These are phyloP conservation scores for Quadriops clusia DNA, from an alignment of 2,888 invertebrate species.

Conservation along the genomic window DNA sequence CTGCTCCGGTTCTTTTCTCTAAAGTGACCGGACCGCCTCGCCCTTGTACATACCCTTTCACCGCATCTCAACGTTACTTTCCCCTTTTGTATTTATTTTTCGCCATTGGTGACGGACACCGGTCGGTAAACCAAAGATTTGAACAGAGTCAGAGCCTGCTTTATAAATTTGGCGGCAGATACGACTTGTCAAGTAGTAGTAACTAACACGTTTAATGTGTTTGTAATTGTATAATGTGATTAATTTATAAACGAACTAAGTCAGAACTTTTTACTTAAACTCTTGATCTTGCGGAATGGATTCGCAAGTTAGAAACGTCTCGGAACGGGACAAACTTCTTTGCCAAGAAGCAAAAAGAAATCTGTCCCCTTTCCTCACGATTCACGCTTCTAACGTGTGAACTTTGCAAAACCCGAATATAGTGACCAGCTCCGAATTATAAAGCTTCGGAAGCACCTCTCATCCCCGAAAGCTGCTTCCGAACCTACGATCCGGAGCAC, in stretches of 20 bases:
- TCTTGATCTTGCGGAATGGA: slow-evolving; percentile 1
- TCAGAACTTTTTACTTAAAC: slow-evolving; percentile 17
- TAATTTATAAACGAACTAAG: slow-evolving; percentile 22
- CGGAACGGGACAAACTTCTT: too few relatives aligned
- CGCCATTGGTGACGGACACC: slow-evolving; percentile 21
- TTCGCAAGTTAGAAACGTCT: too few relatives aligned
- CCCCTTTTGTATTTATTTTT: slow-evolving; percentile 20
- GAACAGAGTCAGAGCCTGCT: slow-evolving; percentile 24
- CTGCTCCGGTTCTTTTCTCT: too few relatives aligned
- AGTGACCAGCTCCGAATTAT: too few relatives aligned
- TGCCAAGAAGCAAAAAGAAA: too few relatives aligned
- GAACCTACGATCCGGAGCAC: too few relatives aligned
- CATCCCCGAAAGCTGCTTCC: too few relatives aligned
- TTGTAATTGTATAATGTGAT: slow-evolving; percentile 22
- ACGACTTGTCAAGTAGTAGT: slow-evolving; percentile 25
- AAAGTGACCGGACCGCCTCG: too few relatives aligned
- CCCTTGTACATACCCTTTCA: slow-evolving; percentile 12
- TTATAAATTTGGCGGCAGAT: slow-evolving; percentile 16
- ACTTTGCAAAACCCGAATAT: too few relatives aligned
- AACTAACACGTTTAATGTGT: slow-evolving; percentile 19
- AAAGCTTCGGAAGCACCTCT: too few relatives aligned
- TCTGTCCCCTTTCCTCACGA: too few relatives aligned
- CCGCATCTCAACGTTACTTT: slow-evolving; percentile 15
- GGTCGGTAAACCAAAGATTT: slow-evolving; percentile 36
- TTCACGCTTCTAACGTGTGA: too few relatives aligned